Conservation (phyloP, 2,797 vertebrate species). For the Distichodus sexfasciatus region DNA sequence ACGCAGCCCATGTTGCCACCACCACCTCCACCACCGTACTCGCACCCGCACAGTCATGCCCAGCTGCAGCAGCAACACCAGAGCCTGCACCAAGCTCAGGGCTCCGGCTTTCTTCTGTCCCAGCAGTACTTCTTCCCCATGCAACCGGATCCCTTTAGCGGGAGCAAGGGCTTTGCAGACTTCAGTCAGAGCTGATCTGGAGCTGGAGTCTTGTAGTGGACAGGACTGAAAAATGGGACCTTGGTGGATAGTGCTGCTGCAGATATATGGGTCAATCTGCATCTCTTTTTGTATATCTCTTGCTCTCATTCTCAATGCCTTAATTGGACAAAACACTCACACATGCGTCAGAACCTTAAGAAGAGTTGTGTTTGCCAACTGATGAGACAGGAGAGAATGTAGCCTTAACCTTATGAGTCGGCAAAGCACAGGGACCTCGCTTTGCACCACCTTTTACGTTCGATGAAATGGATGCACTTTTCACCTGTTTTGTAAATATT, state of each 20-base stretch:
- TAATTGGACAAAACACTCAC: slow-evolving; percentile 9
- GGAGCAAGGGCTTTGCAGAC: slow-evolving; percentile 84
- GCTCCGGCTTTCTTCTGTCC: slow-evolving; percentile 80
- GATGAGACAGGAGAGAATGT: slow-evolving; percentile 5
- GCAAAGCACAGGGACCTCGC: slow-evolving; percentile 3
- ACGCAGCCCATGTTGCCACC: slow-evolving; percentile 71
- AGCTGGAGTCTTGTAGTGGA: neutral
- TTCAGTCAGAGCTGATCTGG: slow-evolving; percentile 84
- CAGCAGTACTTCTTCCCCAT: slow-evolving; percentile 91
- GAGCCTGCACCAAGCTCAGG: slow-evolving; percentile 51
- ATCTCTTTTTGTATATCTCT: too few species aligned
- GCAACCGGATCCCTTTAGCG: slow-evolving; percentile 80
- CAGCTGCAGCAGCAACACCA: slow-evolving; percentile 64
- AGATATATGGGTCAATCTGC: slow-evolving; percentile 5
- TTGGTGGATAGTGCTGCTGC: slow-evolving; percentile 20
- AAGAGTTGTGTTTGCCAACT: neutral
- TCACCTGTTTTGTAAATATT: slow-evolving; percentile 18
- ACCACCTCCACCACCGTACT: slow-evolving; percentile 72
- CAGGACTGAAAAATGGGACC: neutral
- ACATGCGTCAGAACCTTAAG: neutral
- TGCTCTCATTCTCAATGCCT: neutral
- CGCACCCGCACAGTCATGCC: slow-evolving; percentile 44
- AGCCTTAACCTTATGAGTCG: neutral
- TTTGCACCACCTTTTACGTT: slow-evolving; percentile 30
- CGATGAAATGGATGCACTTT: slow-evolving; percentile 64